Evolutionary conservation across 2,797 vertebrate genomes (phyloP).

Genomic region (Choloepus didactylus): DNA sequence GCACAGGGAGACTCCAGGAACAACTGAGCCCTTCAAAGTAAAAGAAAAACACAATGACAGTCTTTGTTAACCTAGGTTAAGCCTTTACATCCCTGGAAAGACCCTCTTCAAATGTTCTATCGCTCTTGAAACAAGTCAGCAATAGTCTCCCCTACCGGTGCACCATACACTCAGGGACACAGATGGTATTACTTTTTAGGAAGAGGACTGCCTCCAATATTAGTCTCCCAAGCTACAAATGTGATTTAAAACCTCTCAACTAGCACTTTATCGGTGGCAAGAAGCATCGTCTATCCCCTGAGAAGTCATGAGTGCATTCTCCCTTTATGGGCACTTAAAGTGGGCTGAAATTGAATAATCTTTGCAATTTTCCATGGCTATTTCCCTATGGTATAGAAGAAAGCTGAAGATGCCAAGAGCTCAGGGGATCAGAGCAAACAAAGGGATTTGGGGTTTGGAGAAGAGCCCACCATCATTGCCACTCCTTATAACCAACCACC

Average conservation of each 20-base stretch:
- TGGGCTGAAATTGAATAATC: slow-evolving; percentile 79
- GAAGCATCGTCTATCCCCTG: slow-evolving; percentile 56
- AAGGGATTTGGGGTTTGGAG: slow-evolving; percentile 56
- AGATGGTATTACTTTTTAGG: slow-evolving; percentile 51
- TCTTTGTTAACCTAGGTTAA: neutral
- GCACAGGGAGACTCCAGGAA: neutral
- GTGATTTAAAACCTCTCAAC: slow-evolving; percentile 77
- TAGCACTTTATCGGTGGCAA: slow-evolving; percentile 32
- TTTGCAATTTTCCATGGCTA: slow-evolving; percentile 63
- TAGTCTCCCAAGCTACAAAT: slow-evolving; percentile 72
- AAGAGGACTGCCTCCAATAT: slow-evolving; percentile 36
- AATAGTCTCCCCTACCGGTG: neutral
- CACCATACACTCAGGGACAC: neutral
- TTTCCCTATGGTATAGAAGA: slow-evolving; percentile 67
- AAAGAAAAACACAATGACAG: neutral
- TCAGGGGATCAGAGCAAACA: slow-evolving; percentile 30
- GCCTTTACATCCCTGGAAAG: neutral
- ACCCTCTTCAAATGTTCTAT: neutral
- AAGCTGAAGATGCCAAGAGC: slow-evolving; percentile 37
- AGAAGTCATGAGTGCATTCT: slow-evolving; percentile 57
- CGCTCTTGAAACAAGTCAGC: slow-evolving; percentile 45
- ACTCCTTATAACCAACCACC: slow-evolving; percentile 39
- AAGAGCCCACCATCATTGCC: neutral
- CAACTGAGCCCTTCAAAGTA: neutral
- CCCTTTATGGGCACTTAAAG: slow-evolving; percentile 67